Base-by-base conservation (phyloP, 2,888 invertebrate species). In the Himalopsyche tibetana region DNA sequence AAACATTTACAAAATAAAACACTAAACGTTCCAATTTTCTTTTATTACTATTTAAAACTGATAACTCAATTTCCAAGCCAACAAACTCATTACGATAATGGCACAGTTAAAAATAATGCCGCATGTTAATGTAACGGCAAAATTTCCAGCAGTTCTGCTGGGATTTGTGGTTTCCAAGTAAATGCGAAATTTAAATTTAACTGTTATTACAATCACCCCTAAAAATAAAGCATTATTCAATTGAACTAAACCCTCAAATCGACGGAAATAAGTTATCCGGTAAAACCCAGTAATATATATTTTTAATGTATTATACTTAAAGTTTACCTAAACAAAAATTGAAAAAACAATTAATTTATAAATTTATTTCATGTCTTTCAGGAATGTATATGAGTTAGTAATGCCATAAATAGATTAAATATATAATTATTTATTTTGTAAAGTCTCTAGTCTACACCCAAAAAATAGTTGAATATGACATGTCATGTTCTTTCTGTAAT, bases 1-100 rank as follows among this genome's bases (percentile, higher is more conserved):
- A 5, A 28, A 15, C 38, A 5, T 36, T 11, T 38, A 74, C 36
- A 28, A 74, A 51, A 15, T 6, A 51, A 36, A 38, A 74, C 15
- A 38, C 15, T 8, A 74, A 74, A 74, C 15, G 74, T 36, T 38
- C 38, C 74, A 74, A 38, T 74, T 74, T 36, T 38, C 12, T 74
- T 74, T 74, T 74, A 74, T 74, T 74, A 74, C 74, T 74, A 74
- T 74, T 74, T 74, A 74, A 74, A 74, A 74, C 74, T 74, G 74
- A 74, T 74, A 74, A 74, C 74, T 74, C 74, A 74, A 74, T 74
- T 74, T 74, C 74, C 38, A 74, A 74, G 38, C 38, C 74, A 36
- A 74, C 38, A 74, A 74, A 36, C 74, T 15, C 74, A 38, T 74
- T 74, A 74, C 12, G 74, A 74, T 74, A 74, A 74, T 74, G 74